Percentiles rank a stretch among this genome's conserved stretches.
These are phyloP conservation scores for Salminus brasiliensis DNA, from an alignment of 2,113 vertebrate species.

Conservation along the genomic window DNA sequence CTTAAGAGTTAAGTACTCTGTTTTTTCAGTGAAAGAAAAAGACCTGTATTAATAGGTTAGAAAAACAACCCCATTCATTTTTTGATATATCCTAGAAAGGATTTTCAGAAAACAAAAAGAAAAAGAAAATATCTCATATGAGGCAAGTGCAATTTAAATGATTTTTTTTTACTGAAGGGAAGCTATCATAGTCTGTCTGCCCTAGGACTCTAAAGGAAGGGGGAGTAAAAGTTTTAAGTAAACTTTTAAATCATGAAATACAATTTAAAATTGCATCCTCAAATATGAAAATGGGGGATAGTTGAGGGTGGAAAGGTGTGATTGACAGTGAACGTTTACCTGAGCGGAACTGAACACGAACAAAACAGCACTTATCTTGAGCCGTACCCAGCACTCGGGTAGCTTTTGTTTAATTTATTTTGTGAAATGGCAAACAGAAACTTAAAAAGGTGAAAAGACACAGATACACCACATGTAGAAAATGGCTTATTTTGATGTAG, in stretches of 20 bases:
- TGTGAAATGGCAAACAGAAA: slow-evolving; percentile 65
- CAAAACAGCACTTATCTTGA: slow-evolving; percentile 92
- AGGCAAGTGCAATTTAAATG: slow-evolving; percentile 99
- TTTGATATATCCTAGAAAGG: slow-evolving; percentile 74
- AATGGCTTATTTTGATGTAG: slow-evolving; percentile 79
- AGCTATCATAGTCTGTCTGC: slow-evolving; percentile 97
- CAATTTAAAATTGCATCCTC: slow-evolving; percentile 84
- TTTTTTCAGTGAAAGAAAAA: slow-evolving; percentile 61
- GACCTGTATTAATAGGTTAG: slow-evolving; percentile 68
- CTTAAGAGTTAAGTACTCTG: slow-evolving; percentile 76
- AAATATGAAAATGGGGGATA: slow-evolving; percentile 78
- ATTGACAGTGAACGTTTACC: slow-evolving; percentile 81
- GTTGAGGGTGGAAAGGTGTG: slow-evolving; percentile 79
- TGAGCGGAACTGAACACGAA: slow-evolving; percentile 77
- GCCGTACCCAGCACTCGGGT: slow-evolving; percentile 82
- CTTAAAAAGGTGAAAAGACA: slow-evolving; percentile 44
- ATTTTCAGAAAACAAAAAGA: slow-evolving; percentile 61
- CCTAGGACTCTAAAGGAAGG: slow-evolving; percentile 99
- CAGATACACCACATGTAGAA: slow-evolving; percentile 81
- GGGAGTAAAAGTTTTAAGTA: slow-evolving; percentile 78
- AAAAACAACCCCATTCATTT: slow-evolving; percentile 69
- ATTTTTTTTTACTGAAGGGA: slow-evolving; percentile 89
- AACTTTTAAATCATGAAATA: slow-evolving; percentile 79
- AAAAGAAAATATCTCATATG: slow-evolving; percentile 81
- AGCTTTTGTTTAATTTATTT: slow-evolving; percentile 84